These are phyloP conservation scores for Lamellibrachia luymesi DNA, from an alignment of 1,140 invertebrate genomes.

Conservation along the genomic window DNA sequence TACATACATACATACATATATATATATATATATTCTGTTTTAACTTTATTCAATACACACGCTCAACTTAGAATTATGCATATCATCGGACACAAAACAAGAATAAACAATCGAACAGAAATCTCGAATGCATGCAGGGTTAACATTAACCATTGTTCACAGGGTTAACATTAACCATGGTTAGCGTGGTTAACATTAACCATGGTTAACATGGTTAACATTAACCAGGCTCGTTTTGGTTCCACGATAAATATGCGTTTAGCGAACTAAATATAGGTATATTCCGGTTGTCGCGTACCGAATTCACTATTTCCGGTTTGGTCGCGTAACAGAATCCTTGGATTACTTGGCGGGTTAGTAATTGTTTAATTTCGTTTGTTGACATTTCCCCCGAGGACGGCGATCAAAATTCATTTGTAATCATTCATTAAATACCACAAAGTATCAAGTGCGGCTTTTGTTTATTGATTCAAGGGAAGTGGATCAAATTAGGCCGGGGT, in stretches of 20 bases:
- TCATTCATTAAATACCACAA: conserved; percentile 1
- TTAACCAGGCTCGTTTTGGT: background rate
- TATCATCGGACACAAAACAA: too few relatives aligned
- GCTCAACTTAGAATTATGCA: too few relatives aligned
- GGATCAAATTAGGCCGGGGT: background rate
- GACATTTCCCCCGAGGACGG: background rate
- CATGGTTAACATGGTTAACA: background rate
- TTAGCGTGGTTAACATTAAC: too few relatives aligned
- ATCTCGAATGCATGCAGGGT: too few relatives aligned
- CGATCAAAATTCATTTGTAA: conserved; percentile 5
- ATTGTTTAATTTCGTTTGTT: background rate
- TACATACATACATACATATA: conserved; percentile 10
- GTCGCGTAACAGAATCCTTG: background rate
- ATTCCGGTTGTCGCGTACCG: background rate
- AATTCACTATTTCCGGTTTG: background rate
- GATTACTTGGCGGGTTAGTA: background rate
- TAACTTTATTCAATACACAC: too few relatives aligned
- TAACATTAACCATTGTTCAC: too few relatives aligned
- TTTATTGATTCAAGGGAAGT: background rate
- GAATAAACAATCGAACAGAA: too few relatives aligned
- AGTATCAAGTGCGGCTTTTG: background rate
- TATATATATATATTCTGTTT: conserved; percentile 10
- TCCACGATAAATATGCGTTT: background rate
- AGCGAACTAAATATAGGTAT: background rate
- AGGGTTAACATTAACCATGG: too few relatives aligned